phyloP scores from a whole-genome alignment of 2,113 vertebrate species.

The Barnardius zonarius region DNA sequence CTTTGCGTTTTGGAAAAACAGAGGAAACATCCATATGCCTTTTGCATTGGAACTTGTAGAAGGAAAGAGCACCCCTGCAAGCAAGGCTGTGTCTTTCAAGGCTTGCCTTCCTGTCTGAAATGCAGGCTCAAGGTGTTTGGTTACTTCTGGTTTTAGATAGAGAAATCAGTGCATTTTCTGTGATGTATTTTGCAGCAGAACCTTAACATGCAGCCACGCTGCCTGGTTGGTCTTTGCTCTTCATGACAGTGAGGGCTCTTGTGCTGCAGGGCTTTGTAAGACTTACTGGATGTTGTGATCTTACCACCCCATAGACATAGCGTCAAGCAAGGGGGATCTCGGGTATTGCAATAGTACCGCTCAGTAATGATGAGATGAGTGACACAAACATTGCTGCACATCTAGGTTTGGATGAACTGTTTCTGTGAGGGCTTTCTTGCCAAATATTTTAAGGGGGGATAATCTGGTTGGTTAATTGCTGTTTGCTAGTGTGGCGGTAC shows the following conservation, averaged over 20 bases:
- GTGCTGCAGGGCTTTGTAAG: not conserved
- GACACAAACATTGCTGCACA: not conserved
- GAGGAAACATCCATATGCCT: not conserved
- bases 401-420: not conserved
- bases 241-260: not conserved
- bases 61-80: not conserved
- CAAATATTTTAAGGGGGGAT: not conserved
- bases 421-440: not conserved
- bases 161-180: not conserved
- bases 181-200: not conserved
- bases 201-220: not conserved
- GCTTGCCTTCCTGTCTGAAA: not conserved
- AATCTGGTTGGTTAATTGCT: not conserved
- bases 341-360: accelerated
- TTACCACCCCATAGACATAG: accelerated
- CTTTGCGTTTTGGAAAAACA: not conserved
- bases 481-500: not conserved
- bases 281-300: not conserved
- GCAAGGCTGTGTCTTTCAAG: not conserved
- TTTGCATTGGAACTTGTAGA: not conserved
- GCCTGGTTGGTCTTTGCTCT: not conserved
- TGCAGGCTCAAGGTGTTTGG: too few relatives aligned
- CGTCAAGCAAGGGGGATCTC: not conserved
- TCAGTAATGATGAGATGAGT: not conserved
- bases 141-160: not conserved